Conservation (phyloP, 2,888 invertebrate genomes). For the Athrips mouffetella region DNA sequence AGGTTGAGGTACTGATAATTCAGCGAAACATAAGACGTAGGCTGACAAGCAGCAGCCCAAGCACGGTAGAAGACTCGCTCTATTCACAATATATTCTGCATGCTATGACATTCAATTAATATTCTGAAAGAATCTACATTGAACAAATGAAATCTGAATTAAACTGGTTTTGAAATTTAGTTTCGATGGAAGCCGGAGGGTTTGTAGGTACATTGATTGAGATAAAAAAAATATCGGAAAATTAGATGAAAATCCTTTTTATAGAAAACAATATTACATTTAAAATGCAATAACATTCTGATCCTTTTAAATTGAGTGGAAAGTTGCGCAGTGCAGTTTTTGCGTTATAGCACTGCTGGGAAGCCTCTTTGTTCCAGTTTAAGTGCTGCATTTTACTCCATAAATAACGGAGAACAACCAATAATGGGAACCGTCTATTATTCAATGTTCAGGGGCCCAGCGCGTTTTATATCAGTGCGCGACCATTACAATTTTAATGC, state of each 20-base stretch:
- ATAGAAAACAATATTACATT: constrained; percentile 16
- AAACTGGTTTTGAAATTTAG: too few relatives aligned
- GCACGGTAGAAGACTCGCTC: too few relatives aligned
- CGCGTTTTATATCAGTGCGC: background rate
- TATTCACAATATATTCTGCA: too few relatives aligned
- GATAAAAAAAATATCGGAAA: too few relatives aligned
- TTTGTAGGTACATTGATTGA: too few relatives aligned
- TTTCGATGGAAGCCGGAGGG: too few relatives aligned
- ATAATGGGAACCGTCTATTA: background rate
- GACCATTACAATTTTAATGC: background rate
- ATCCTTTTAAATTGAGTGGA: background rate
- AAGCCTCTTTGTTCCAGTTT: constrained; percentile 4
- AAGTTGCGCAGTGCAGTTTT: constrained; percentile 12
- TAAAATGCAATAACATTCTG: constrained; percentile 5
- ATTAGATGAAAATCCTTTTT: background rate
- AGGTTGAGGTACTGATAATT: too few relatives aligned
- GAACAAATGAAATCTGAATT: too few relatives aligned
- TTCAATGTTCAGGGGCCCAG: background rate
- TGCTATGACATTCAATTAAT: too few relatives aligned
- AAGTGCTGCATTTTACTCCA: constrained; percentile 5
- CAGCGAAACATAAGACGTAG: too few relatives aligned
- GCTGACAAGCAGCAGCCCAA: too few relatives aligned
- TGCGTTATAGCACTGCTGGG: constrained; percentile 10
- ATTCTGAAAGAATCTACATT: too few relatives aligned
- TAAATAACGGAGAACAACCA: background rate